Evolutionary conservation across 2,113 vertebrate species (phyloP), one percentile per base, ranked within the genome.

Genomic region (Onychostruthus taczanowskii): DNA sequence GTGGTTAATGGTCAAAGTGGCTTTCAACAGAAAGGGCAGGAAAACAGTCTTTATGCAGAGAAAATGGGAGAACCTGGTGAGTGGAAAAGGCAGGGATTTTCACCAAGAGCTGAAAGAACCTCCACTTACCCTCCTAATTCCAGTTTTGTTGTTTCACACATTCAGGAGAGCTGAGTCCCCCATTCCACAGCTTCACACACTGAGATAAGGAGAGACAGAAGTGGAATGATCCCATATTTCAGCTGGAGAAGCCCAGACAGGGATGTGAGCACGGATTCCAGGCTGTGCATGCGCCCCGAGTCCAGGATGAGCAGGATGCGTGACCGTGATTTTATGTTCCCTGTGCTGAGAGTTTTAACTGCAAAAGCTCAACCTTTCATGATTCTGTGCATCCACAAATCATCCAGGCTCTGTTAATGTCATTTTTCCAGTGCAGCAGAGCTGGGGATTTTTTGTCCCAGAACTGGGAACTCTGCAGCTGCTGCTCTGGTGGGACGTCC

Each of bases 101-200:
- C 59, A 66, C 23, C 4, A 9, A 10, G 31, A 67, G 13, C 9
- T 24, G 13, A 59, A 84, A 44, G 23, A 63, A 39, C 15, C 15
- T 13, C 30, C 41, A 0, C 2, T 59, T 17, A 2, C 24, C 22
- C 37, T 73, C 77, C 35, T 22, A 37, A 31, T 21, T 31, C 20
- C 14, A 5, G 2, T 62, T 56, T 39, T 62, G 15, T 16, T 41
- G 4, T 8, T 85, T 73, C 16, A 23, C 10, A 3, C 14, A 6
- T 28, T 73, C 50, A 52, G 10, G n/a, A 69, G 37, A 66, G 17
- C 20, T 30, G 41, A 41, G 39, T 30, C 8, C 16, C 33, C 18
- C 7, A 2, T n/a, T 59, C 28, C 44, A 52, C 35, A 47, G 4
- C 3, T 50, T 10, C 10, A 11, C 18, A 31, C 1, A 0, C 14